A percentile compares a stretch with the other conserved stretches of the same genome.
phyloP scores from a whole-genome alignment of 1,140 invertebrate genomes.

The Drosophila littoralis region DNA sequence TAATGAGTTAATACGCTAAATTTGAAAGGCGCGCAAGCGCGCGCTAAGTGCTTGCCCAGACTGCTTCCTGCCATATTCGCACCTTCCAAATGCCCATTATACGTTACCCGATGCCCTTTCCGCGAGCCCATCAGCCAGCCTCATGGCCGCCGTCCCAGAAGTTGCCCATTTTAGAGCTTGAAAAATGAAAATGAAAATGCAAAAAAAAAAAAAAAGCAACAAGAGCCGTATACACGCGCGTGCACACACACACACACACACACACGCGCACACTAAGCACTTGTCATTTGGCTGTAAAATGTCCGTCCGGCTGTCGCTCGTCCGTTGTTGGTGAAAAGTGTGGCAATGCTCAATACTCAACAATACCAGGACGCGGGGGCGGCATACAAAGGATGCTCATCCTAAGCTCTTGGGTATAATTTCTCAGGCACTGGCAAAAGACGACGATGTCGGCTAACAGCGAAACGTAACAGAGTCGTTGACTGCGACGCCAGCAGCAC shows the following conservation, averaged over 20 bases:
- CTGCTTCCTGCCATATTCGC: conserved; percentile 39
- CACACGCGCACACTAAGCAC: conserved; percentile 53
- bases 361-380: conserved; percentile 26
- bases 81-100: conserved; percentile 18
- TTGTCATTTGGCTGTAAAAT: conserved; percentile 73
- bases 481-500: conserved; percentile 37
- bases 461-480: conserved; percentile 40
- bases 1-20: conserved; percentile 80
- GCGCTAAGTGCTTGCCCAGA: conserved; percentile 62
- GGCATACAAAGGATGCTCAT: conserved; percentile 31
- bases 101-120: conserved; percentile 2
- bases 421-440: conserved; percentile 55
- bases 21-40: conserved; percentile 78
- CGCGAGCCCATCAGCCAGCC: background rate
- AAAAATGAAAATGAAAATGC: conserved; percentile 64
- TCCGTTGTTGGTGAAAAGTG: conserved; percentile 51
- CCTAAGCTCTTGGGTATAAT: conserved; percentile 68
- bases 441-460: conserved; percentile 55
- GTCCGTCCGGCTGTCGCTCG: conserved; percentile 25
- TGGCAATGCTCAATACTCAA: conserved; percentile 59
- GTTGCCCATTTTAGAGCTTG: conserved; percentile 51
- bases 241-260: background rate
- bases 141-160: conserved; percentile 34
- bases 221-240: conserved; percentile 17
- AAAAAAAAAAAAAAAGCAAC: conserved; percentile 24